Evolutionary conservation across 2,797 vertebrate genomes (phyloP), one percentile per base, ranked within the genome.

Genomic region (Xenentodon cancila): DNA sequence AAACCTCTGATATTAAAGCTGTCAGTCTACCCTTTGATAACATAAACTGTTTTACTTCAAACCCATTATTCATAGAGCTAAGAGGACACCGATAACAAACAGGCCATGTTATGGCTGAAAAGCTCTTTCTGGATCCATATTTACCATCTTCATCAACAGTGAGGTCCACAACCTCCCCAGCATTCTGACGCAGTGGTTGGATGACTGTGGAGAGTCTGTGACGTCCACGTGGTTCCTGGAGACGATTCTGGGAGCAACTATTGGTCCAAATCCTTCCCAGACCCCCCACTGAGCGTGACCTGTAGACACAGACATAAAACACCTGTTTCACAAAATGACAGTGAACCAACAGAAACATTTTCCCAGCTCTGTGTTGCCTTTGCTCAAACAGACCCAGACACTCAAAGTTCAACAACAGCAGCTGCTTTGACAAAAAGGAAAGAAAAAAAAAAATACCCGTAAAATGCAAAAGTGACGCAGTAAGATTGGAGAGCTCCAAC

Each of bases 81-180:
- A 18, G 19, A 50, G 12, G 5, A 5, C 13, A 40, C 13, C 3
- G 37, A 25, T 16, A 9, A 44, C 22, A 22, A 5, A 15, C 13
- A 37, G 9, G 34, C 11, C 9, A 37, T 5, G 37, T 15, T 13
- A 16, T 40, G 18, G 19, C 5, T 40, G 21, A 15, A 40, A 13
- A n/a, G 2, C 9, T 9, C 7, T 22, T 59, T 6, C 0, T 9
- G 1, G 3, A 9, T 40, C 27, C 7, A 18, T 60, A 64, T 92
- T 89, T 88, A 99, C 98, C 98, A 66, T 99, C 98, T 89, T 99
- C 98, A 76, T 99, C 98, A 49, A 99, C 96, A 0, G 98, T 99
- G 83, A 99, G 97, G 85, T 99, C 98, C 84, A 99, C 98, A 45
- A 99, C 97, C 91, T 99, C 98, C 0, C 96, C 96, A 1, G 97